Evolutionary conservation across 2,888 invertebrate genomes (phyloP).

Genomic region (Thalpophila matura): DNA sequence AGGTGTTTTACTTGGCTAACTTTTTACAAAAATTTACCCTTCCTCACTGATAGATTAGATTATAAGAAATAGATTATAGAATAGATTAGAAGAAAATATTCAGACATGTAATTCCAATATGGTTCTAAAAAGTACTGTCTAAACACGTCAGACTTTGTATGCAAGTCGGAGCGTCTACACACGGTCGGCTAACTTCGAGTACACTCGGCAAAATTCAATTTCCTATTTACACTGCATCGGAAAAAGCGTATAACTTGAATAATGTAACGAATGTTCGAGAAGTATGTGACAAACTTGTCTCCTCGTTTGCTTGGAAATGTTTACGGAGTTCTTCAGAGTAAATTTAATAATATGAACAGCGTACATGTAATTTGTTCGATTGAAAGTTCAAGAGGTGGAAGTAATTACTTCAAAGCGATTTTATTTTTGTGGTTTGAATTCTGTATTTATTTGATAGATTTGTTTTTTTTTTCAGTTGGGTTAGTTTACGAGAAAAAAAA

Average conservation of each 20-base stretch:
- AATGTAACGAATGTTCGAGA: constrained; percentile 69
- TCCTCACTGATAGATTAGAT: too few relatives aligned
- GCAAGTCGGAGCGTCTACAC: constrained; percentile 48
- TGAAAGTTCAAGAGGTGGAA: constrained; percentile 15
- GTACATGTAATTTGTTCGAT: constrained; percentile 46
- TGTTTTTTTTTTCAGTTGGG: neutral
- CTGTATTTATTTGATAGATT: neutral
- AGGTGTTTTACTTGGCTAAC: too few relatives aligned
- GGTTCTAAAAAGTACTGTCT: constrained; percentile 4
- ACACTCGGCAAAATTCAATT: constrained; percentile 69
- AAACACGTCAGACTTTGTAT: constrained; percentile 25
- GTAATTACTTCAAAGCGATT: neutral
- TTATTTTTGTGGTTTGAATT: constrained; percentile 6
- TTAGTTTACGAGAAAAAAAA: too few relatives aligned
- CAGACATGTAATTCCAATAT: too few relatives aligned
- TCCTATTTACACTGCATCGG: constrained; percentile 67
- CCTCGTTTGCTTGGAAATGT: constrained; percentile 29
- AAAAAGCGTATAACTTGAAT: constrained; percentile 69
- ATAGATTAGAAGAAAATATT: too few relatives aligned
- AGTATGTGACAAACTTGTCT: constrained; percentile 53
- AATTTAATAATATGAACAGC: constrained; percentile 64
- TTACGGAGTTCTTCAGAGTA: constrained; percentile 9
- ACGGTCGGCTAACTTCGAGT: constrained; percentile 61
- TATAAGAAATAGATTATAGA: too few relatives aligned
- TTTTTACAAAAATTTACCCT: too few relatives aligned